Evolutionary conservation across 2,797 vertebrate species (phyloP).

Genomic region (Malacoraja senta): DNA sequence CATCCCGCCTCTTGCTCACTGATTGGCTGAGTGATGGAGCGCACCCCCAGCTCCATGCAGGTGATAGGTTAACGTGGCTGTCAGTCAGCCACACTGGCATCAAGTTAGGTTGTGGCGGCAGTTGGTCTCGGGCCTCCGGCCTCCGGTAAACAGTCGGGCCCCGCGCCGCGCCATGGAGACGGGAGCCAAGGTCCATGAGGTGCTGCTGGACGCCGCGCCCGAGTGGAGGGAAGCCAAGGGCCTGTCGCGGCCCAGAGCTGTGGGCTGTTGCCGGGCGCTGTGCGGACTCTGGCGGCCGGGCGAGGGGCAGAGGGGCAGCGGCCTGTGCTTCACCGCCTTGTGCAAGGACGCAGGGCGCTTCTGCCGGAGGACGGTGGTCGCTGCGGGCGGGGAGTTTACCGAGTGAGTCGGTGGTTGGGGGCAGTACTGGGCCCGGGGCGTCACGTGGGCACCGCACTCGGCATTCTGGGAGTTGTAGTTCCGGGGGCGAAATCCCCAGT

Average conservation of each 20-base stretch:
- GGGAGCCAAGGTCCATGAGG: too few species aligned
- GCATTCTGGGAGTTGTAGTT: conserved; percentile 21
- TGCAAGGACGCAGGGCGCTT: background rate
- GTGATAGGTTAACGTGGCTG: background rate
- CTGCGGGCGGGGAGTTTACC: background rate
- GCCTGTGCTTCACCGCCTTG: background rate
- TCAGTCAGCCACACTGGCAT: too few species aligned
- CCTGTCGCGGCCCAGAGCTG: background rate
- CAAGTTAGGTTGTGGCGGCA: background rate
- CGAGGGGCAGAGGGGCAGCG: background rate
- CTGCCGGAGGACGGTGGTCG: background rate
- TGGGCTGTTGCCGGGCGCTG: background rate
- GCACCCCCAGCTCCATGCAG: rapidly evolving
- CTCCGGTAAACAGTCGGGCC: background rate
- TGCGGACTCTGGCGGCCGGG: background rate
- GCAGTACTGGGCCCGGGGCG: background rate
- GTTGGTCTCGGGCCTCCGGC: background rate
- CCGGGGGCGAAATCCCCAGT: background rate
- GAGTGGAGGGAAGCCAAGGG: background rate
- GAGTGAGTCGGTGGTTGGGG: background rate
- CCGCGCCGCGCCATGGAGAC: background rate
- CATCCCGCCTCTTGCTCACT: background rate
- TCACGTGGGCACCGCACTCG: background rate
- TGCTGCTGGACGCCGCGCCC: background rate
- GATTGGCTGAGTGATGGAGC: background rate